Evolutionary conservation across 2,113 vertebrate species (phyloP).

Genomic region (Oreochromis niloticus): DNA sequence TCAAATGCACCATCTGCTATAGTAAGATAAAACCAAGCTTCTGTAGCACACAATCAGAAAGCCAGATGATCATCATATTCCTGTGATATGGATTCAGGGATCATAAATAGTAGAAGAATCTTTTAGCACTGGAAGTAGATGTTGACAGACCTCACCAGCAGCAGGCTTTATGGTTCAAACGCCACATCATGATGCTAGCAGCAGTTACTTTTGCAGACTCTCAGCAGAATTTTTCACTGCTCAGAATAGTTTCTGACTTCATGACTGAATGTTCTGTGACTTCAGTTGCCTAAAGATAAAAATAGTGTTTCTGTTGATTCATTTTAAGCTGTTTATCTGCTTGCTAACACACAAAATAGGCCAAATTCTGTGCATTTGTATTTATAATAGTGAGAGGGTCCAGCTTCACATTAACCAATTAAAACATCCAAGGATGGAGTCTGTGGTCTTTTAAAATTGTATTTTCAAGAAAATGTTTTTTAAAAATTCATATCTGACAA

Average conservation of each 20-base stretch:
- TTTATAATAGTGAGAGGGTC: background rate
- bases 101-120: background rate
- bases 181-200: background rate
- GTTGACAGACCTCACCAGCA: background rate
- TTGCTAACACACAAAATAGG: background rate
- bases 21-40: background rate
- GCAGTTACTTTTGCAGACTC: background rate
- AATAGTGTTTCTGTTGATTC: background rate
- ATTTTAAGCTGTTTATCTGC: background rate
- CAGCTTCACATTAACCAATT: background rate
- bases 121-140: background rate
- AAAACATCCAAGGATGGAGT: background rate
- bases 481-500: background rate
- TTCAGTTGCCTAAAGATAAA: background rate
- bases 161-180: background rate
- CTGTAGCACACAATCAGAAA: background rate
- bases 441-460: background rate
- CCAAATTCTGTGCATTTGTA: background rate
- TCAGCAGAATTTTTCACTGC: background rate
- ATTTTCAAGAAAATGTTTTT: fast-evolving
- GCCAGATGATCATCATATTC: background rate
- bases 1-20: background rate
- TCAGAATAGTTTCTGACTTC: background rate
- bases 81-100: background rate
- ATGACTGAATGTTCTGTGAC: background rate